These are phyloP conservation scores for Tetragnatha montana DNA, from an alignment of 2,888 invertebrate genomes.

Conservation along the genomic window DNA sequence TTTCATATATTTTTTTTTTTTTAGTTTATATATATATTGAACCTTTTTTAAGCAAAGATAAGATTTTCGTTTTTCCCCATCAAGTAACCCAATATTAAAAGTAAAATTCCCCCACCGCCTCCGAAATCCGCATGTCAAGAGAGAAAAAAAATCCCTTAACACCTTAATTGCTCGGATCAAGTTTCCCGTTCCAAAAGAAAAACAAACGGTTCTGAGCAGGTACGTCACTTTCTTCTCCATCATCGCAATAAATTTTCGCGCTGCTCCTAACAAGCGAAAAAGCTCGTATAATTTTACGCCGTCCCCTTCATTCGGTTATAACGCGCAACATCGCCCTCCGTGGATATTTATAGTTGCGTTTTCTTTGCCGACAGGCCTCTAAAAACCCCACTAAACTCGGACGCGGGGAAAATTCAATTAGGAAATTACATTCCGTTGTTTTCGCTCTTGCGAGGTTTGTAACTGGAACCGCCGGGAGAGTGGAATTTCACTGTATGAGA, in stretches of 20 bases:
- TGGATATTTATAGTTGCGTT: slow-evolving; percentile 45
- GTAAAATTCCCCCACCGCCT: no score
- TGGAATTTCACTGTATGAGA: no score
- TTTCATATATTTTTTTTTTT: no score
- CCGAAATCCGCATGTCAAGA: no score
- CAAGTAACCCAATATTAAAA: no score
- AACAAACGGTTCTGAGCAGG: background rate
- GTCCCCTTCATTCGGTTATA: slow-evolving; percentile 19
- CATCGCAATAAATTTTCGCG: background rate
- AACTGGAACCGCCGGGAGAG: no score
- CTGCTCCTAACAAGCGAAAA: background rate
- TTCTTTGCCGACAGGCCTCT: slow-evolving; percentile 15
- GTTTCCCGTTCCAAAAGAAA: background rate
- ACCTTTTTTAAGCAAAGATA: no score
- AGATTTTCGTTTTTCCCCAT: no score
- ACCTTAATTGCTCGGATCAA: background rate
- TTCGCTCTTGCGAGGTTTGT: background rate
- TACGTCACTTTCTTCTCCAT: background rate
- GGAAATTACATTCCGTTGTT: slow-evolving; percentile 11
- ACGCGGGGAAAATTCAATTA: slow-evolving; percentile 50
- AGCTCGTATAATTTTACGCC: background rate
- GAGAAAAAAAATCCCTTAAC: background rate
- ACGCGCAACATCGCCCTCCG: slow-evolving; percentile 22
- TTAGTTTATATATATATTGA: no score
- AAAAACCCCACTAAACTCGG: slow-evolving; percentile 42